phyloP scores from a whole-genome alignment of 2,113 vertebrate species.

The Ramphastos sulfuratus region DNA sequence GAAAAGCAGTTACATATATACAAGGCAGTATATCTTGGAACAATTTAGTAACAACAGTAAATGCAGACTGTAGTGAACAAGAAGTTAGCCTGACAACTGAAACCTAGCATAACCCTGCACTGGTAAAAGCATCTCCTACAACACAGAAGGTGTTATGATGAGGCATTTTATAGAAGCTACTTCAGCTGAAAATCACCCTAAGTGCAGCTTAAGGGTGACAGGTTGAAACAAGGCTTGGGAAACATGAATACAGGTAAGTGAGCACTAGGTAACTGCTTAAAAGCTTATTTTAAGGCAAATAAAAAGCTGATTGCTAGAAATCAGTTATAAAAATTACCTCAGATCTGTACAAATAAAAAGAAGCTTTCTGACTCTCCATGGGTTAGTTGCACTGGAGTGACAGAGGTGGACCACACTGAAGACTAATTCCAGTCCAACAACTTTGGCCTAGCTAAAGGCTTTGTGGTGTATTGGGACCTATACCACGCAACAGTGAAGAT shows the following conservation, averaged over 20 bases:
- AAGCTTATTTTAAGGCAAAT: slow-evolving; percentile 83
- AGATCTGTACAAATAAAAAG: slow-evolving; percentile 70
- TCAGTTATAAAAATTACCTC: slow-evolving; percentile 73
- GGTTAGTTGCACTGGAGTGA: slow-evolving; percentile 47
- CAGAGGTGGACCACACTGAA: slow-evolving; percentile 36
- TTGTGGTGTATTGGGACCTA: slow-evolving; percentile 46
- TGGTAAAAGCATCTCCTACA: slow-evolving; percentile 61
- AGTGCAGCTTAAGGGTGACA: slow-evolving; percentile 14
- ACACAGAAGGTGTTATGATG: slow-evolving; percentile 46
- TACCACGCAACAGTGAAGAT: slow-evolving; percentile 54
- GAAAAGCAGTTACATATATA: slow-evolving; percentile 60
- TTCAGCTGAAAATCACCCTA: slow-evolving; percentile 55
- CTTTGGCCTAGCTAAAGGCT: slow-evolving; percentile 81
- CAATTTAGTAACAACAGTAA: slow-evolving; percentile 60
- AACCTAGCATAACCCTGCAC: slow-evolving; percentile 57
- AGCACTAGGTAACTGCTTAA: slow-evolving; percentile 69
- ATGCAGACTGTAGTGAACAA: slow-evolving; percentile 53
- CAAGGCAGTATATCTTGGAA: slow-evolving; percentile 55
- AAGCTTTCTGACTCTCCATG: slow-evolving; percentile 20
- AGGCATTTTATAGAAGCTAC: slow-evolving; percentile 52
- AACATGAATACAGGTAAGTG: slow-evolving; percentile 53
- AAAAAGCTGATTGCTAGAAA: slow-evolving; percentile 80
- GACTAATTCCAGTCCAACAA: slow-evolving; percentile 55
- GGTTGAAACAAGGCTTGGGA: slow-evolving; percentile 55
- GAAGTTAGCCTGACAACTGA: slow-evolving; percentile 63